phyloP scores from a whole-genome alignment of 1,140 invertebrate genomes.

The Hyphantria cunea region DNA sequence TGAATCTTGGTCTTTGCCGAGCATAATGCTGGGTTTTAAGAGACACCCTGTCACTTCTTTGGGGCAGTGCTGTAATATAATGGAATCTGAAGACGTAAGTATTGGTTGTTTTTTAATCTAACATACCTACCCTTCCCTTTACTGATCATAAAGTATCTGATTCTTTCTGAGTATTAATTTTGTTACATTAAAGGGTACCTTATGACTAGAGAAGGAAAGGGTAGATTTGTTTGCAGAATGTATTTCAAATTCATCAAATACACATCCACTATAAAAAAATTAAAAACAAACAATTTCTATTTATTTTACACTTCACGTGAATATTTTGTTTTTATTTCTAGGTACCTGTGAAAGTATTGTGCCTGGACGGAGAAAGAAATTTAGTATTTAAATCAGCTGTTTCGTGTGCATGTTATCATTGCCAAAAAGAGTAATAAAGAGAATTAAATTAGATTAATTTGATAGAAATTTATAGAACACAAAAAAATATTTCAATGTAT shows the following conservation, averaged over 20 bases:
- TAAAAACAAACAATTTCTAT: no score
- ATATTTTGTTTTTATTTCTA: slow-evolving; percentile 66
- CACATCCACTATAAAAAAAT: no score
- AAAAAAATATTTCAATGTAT: no score
- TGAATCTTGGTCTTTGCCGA: slow-evolving; percentile 88
- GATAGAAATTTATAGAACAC: no score
- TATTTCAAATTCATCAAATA: no score
- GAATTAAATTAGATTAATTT: background rate
- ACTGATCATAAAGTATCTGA: no score
- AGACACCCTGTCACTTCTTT: slow-evolving; percentile 90
- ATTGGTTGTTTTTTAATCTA: background rate
- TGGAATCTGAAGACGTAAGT: slow-evolving; percentile 91
- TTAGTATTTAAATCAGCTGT: slow-evolving; percentile 92
- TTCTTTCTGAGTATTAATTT: no score
- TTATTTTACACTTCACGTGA: no score
- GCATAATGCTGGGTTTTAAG: slow-evolving; percentile 85
- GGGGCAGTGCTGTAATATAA: slow-evolving; percentile 95
- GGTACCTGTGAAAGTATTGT: slow-evolving; percentile 87
- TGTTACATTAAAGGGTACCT: no score
- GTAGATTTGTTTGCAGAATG: no score
- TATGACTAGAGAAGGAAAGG: no score
- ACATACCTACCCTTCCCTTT: no score
- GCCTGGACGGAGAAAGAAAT: slow-evolving; percentile 88
- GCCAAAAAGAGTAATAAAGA: slow-evolving; percentile 87
- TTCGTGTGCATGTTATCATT: slow-evolving; percentile 92